A percentile compares a stretch with the other conserved stretches of the same genome.
Evolutionary conservation across 2,888 invertebrate species (phyloP).

Genomic region (Hypomecis atomaria): DNA sequence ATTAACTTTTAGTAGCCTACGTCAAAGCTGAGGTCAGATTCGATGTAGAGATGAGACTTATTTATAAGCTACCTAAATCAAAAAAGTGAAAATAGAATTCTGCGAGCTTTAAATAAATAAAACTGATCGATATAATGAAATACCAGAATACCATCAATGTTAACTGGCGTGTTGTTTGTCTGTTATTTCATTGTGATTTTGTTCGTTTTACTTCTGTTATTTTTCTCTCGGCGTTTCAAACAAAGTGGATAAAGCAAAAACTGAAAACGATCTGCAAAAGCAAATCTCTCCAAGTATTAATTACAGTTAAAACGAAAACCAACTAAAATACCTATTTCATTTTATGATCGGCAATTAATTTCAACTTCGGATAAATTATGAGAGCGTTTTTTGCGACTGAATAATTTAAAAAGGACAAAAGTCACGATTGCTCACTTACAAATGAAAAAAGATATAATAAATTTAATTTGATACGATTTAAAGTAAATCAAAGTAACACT

Average conservation of each 20-base stretch:
- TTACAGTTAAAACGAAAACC: slow-evolving; percentile 20
- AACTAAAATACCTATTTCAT: slow-evolving; percentile 8
- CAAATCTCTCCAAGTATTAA: slow-evolving; percentile 20
- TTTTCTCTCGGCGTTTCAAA: slow-evolving; percentile 15
- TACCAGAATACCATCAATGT: neutral
- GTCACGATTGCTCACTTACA: neutral
- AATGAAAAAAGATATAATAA: neutral
- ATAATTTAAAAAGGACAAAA: slow-evolving; percentile 9
- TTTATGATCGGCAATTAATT: slow-evolving; percentile 28
- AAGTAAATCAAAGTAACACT: too few species aligned
- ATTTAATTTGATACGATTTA: neutral
- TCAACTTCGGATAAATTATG: slow-evolving; percentile 8
- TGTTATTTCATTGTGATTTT: slow-evolving; percentile 16
- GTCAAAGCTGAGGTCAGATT: too few species aligned
- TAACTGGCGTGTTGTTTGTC: slow-evolving; percentile 9
- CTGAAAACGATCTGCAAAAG: slow-evolving; percentile 14
- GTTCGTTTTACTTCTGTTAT: slow-evolving; percentile 18
- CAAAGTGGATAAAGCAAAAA: slow-evolving; percentile 17
- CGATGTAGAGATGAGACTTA: too few species aligned
- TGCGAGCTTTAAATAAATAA: neutral
- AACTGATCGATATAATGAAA: slow-evolving; percentile 1
- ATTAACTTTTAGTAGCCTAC: too few species aligned
- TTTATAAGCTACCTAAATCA: too few species aligned
- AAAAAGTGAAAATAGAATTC: neutral
- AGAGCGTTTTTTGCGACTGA: slow-evolving; percentile 2